Base-by-base conservation (phyloP, 1,140 invertebrate species). In the Pogonognathellus flavescens region DNA sequence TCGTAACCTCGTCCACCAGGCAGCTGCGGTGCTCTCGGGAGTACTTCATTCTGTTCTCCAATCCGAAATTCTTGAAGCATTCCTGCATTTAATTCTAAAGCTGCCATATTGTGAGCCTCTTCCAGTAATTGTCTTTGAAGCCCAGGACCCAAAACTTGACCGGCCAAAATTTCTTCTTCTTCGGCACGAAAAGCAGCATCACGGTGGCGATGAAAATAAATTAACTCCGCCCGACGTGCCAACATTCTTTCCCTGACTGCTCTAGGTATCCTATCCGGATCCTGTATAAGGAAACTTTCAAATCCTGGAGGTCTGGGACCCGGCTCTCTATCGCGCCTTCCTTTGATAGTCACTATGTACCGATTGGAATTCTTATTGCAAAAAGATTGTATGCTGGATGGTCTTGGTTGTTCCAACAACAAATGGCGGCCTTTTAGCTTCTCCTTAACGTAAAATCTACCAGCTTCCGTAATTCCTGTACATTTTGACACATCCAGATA, bases 371-470 rank as follows among this genome's bases (percentile, higher is more conserved):
- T 22, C 11, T 25, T 8, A 66, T 66, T 13, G 20, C 13, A 25
- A 25, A 14, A 14, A 0, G 62, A 25, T 66, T 66, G 62, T 25
- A 66, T 25, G 0, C 20, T 66, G 1, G 14, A 20, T 52, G 49
- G 55, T 82, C 20, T 82, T 20, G 31, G 49, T 52, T 9, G 57
- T 62, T 41, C 76, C 76, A 70, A 82, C 1, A 81, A 55, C 9
- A 57, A 22, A 66, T 20, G 20, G 7, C 31, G 82, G 8, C 57
- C 82, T 41, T 66, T 62, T 10, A 86, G 5, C 52, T 86, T 86
- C 20, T 86, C 85, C n/a, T 82, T 57, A 4, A 82, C 80, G 52
- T 86, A 86, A 50, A 83, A 86, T n/a, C 57, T 70, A 50, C 85
- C 81, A 57, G 62, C 80, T 25, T 82, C 85, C 13, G 80, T 57